Evolutionary conservation across 2,113 vertebrate species (phyloP).

Genomic region (Oryctolagus cuniculus): DNA sequence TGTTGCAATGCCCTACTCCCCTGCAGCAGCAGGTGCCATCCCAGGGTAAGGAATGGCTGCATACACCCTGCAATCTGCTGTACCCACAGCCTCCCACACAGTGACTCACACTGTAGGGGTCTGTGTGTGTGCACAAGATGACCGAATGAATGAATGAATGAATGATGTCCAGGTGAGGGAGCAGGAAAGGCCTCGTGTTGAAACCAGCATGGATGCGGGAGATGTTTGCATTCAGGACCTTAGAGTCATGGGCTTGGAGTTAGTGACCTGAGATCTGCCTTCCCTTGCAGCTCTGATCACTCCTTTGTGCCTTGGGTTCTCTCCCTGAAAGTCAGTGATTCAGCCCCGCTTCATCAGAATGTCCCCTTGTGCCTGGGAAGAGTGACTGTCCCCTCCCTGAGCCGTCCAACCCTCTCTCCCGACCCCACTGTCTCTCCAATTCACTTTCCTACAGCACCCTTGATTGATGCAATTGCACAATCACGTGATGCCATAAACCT

Average conservation of each 20-base stretch:
- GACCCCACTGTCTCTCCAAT: background rate
- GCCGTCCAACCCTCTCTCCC: background rate
- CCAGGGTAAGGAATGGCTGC: background rate
- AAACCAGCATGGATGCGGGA: background rate
- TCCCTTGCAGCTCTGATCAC: background rate
- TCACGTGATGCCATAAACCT: background rate
- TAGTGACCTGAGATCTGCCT: background rate
- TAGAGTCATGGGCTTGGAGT: background rate
- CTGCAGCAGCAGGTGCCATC: background rate
- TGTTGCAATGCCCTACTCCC: background rate
- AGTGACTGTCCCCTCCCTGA: background rate
- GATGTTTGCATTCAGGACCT: background rate
- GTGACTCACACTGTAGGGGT: background rate
- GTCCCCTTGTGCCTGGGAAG: background rate
- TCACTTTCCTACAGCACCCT: slow-evolving; percentile 30
- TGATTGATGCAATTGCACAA: background rate
- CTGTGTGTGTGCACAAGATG: too few species aligned
- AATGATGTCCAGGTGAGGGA: background rate
- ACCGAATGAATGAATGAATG: background rate
- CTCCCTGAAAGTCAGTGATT: background rate
- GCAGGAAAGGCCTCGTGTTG: background rate
- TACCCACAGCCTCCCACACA: background rate
- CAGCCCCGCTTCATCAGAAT: background rate
- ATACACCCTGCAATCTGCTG: background rate
- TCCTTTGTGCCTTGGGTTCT: background rate